A percentile compares a stretch with the other conserved stretches of the same genome.
These are phyloP conservation scores for Myotis planiceps DNA, from an alignment of 2,797 vertebrate genomes.

Conservation along the genomic window DNA sequence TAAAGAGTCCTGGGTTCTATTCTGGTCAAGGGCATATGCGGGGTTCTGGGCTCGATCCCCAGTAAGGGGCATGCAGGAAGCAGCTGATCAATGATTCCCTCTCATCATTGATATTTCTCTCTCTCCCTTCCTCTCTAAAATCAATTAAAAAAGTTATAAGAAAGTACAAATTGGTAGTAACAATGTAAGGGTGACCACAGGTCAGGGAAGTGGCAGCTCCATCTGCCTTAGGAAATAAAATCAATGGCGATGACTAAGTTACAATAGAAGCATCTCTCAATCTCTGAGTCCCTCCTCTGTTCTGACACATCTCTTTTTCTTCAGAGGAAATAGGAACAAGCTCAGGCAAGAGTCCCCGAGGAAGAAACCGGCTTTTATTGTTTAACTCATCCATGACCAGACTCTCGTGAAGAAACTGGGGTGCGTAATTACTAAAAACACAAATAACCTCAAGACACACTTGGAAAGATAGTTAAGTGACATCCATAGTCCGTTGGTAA, in stretches of 20 bases:
- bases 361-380: background rate
- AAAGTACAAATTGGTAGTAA: background rate
- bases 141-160: too few relatives aligned
- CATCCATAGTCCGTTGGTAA: background rate
- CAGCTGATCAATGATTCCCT: too few relatives aligned
- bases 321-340: slow-evolving; percentile 53
- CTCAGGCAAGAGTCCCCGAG: slow-evolving; percentile 38
- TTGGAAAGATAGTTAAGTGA: slow-evolving; percentile 7
- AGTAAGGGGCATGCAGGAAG: too few relatives aligned
- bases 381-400: slow-evolving; percentile 23
- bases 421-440: background rate
- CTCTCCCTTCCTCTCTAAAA: too few relatives aligned
- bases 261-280: slow-evolving; percentile 37
- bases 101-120: too few relatives aligned
- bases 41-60: too few relatives aligned
- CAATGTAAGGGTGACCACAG: background rate
- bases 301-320: slow-evolving; percentile 61
- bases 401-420: background rate
- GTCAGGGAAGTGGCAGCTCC: background rate
- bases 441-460: background rate
- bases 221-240: slow-evolving; percentile 26
- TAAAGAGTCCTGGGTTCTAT: too few relatives aligned
- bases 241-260: slow-evolving; percentile 22
- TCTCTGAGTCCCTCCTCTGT: slow-evolving; percentile 43
- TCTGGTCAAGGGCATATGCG: too few relatives aligned